Evolutionary conservation across 2,888 invertebrate species (phyloP), one percentile per base, ranked within the genome.

Genomic region (Lathronympha strigana): DNA sequence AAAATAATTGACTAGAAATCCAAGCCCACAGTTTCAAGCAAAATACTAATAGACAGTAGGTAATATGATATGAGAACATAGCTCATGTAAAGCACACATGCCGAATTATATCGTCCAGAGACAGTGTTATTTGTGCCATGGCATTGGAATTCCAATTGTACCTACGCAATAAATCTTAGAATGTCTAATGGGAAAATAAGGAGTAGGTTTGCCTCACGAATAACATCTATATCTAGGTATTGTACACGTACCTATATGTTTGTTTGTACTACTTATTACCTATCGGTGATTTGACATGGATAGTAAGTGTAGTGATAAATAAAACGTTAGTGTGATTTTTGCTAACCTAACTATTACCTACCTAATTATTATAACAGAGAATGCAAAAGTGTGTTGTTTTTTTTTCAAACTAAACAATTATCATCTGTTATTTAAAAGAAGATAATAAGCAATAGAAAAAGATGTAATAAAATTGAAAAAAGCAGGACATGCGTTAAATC

Each of bases 51-150:
- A n/a, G n/a, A n/a, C n/a, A n/a, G n/a, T n/a, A n/a, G n/a, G 43
- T 23, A 15, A 15, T 38, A 51, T 33, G 19, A 2, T 17, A 28
- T 49, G 8, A 53, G 53, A 19, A 54, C 23, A 31, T 38, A 28
- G 33, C 31, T 25, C n/a, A 54, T 23, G 53, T 64, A 54, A 33
- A 51, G n/a, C 31, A 15, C 36, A 53, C 15, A 36, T 47, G 38
- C 49, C 43, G 62, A 50, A 63, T 60, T 21, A 60, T 57, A 72
- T 69, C 66, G 67, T 28, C 40, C 63, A 67, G 67, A 70, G 69
- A 71, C 70, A 72, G 67, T 69, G 69, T 76, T 78, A 77, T 77
- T 77, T 75, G 75, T 73, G 70, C 71, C 67, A 53, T 63, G 70
- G 64, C 62, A 57, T 68, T 67, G 74, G 74, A 75, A 74, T 72